Evolutionary conservation across 2,888 invertebrate species (phyloP).

Genomic region (Xylocampa areola): DNA sequence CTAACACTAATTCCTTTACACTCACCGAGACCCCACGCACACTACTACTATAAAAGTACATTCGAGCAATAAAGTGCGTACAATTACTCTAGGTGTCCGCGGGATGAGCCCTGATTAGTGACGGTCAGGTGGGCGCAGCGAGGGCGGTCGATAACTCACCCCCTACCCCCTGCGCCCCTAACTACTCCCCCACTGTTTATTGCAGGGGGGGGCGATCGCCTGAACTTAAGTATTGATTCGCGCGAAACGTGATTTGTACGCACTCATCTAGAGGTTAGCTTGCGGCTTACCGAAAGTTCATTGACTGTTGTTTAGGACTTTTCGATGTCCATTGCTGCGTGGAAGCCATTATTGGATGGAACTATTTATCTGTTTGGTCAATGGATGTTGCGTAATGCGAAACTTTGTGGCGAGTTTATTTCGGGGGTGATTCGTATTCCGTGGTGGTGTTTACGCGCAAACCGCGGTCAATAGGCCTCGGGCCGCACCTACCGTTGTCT

Average conservation of each 20-base stretch:
- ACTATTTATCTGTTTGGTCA: conserved; percentile 20
- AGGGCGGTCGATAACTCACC: conserved; percentile 79
- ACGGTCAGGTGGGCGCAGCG: conserved; percentile 86
- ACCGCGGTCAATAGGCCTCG: conserved; percentile 86
- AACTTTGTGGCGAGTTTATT: conserved; percentile 44
- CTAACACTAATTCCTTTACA: conserved; percentile 37
- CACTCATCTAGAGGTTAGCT: conserved; percentile 88
- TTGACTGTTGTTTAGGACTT: conserved; percentile 62
- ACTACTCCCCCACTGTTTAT: conserved; percentile 84
- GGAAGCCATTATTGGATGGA: background rate
- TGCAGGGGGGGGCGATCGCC: conserved; percentile 88
- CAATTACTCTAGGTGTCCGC: conserved; percentile 88
- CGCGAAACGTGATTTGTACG: conserved; percentile 90
- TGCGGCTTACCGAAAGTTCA: conserved; percentile 75
- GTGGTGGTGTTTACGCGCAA: conserved; percentile 85
- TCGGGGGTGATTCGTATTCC: conserved; percentile 60
- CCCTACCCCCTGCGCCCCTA: conserved; percentile 73
- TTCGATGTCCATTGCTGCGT: conserved; percentile 64
- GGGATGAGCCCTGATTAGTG: conserved; percentile 90
- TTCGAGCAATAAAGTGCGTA: conserved; percentile 77
- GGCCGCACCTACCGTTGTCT: conserved; percentile 86
- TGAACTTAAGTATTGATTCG: conserved; percentile 90
- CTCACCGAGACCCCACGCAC: conserved; percentile 52
- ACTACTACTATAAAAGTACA: conserved; percentile 62
- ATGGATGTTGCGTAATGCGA: conserved; percentile 59